Conservation (phyloP, 1,140 invertebrate genomes). For the Neodiprion pinetum region DNA sequence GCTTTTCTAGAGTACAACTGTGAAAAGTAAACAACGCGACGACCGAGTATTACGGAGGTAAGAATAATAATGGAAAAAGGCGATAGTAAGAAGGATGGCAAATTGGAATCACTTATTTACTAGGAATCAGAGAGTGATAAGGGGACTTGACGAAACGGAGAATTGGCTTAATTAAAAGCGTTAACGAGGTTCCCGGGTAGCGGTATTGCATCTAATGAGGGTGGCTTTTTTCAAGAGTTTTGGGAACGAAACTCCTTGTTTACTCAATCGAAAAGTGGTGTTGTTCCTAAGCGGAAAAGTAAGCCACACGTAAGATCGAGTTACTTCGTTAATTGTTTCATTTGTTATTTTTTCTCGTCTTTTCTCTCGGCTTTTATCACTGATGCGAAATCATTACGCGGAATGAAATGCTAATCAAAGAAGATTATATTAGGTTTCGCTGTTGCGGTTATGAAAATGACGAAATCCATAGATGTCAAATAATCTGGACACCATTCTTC, state of each 20-base stretch:
- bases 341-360: too few species aligned
- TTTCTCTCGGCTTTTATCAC: too few species aligned
- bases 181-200: not conserved
- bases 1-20: too few species aligned
- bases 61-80: not conserved
- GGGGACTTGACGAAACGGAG: not conserved
- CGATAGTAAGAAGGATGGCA: not conserved
- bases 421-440: too few species aligned
- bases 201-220: not conserved
- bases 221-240: not conserved
- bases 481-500: too few species aligned
- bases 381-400: too few species aligned
- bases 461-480: too few species aligned
- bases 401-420: too few species aligned
- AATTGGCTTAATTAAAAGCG: constrained; percentile 1
- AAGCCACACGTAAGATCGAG: too few species aligned
- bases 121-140: not conserved
- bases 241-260: not conserved
- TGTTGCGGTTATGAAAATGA: too few species aligned
- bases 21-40: constrained; percentile 16
- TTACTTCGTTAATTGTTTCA: too few species aligned
- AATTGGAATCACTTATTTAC: not conserved
- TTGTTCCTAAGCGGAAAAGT: not conserved
- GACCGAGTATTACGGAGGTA: not conserved
- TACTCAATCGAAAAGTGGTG: not conserved